Evolutionary conservation across 2,113 vertebrate species (phyloP).

Genomic region (Pseudorectes ferrugineus): DNA sequence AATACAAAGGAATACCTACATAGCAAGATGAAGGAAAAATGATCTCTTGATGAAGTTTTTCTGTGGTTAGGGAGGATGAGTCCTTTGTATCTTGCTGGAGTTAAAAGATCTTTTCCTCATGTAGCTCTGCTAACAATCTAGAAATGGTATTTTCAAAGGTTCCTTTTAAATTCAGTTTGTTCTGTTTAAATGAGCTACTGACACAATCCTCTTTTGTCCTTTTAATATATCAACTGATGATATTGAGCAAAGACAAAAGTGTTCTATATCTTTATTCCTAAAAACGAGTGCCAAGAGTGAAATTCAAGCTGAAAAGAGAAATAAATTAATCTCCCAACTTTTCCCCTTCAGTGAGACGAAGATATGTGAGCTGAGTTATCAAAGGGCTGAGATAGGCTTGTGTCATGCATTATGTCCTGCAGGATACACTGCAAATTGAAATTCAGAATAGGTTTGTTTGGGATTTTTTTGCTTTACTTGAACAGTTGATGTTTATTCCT

Average conservation of each 20-base stretch:
- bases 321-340: not conserved
- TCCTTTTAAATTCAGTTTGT: not conserved
- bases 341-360: not conserved
- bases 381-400: not conserved
- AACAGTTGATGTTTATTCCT: not conserved
- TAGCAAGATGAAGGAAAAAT: not conserved
- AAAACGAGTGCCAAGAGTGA: not conserved
- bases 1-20: not conserved
- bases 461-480: not conserved
- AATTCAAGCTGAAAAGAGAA: not conserved
- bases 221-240: not conserved
- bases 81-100: not conserved
- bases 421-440: not conserved
- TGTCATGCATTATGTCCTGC: not conserved
- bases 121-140: not conserved
- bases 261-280: not conserved
- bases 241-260: not conserved
- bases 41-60: not conserved
- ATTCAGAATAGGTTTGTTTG: not conserved
- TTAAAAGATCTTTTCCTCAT: not conserved
- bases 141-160: not conserved
- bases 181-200: not conserved
- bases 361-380: not conserved
- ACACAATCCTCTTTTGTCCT: not conserved
- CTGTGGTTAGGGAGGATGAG: accelerated